phyloP scores from a whole-genome alignment of 2,113 vertebrate genomes.

The Benitochromis conjunctus region DNA sequence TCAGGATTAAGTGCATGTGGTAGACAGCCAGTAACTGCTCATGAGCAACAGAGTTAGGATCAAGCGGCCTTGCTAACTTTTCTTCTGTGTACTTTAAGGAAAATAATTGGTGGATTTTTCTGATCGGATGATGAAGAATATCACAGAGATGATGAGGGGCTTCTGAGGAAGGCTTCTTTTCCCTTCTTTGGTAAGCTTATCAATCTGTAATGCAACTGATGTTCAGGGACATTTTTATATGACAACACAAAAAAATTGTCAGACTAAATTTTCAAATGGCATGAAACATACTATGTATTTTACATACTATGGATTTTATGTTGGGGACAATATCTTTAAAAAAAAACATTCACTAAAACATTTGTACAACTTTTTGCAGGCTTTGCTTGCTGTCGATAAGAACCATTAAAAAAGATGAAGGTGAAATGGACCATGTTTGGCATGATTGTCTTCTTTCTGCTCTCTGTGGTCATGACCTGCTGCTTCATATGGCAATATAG shows the following conservation, averaged over 20 bases:
- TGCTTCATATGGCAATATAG: conserved; percentile 79
- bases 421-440: conserved; percentile 74
- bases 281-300: neutral
- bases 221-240: neutral
- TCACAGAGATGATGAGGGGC: neutral
- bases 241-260: neutral
- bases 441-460: conserved; percentile 78
- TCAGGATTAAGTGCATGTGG: conserved; percentile 57
- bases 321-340: neutral
- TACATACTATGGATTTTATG: neutral
- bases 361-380: neutral
- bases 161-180: neutral
- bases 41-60: neutral
- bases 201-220: neutral
- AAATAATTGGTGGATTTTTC: neutral
- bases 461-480: conserved; percentile 80
- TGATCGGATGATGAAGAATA: neutral
- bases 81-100: neutral
- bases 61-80: neutral
- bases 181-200: neutral
- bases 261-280: neutral
- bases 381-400: neutral
- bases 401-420: conserved; percentile 54
- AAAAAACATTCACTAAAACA: neutral
- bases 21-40: conserved; percentile 1